Evolutionary conservation across 2,797 vertebrate genomes (phyloP).

Genomic region (Chromis chromis): DNA sequence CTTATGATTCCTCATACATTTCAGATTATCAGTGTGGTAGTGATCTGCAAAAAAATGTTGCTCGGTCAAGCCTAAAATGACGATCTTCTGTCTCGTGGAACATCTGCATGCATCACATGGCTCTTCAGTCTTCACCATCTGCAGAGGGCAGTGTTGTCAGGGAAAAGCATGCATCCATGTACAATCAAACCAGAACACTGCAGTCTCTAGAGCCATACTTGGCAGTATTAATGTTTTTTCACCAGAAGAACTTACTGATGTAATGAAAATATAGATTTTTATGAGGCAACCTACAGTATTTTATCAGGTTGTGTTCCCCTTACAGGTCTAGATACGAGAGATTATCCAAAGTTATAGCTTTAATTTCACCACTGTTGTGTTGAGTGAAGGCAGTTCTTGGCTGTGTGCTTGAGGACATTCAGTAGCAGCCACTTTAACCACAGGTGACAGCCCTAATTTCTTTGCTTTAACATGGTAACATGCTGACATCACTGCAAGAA

Average conservation of each 20-base stretch:
- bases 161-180: neutral
- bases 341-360: neutral
- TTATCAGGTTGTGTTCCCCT: neutral
- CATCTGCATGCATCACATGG: neutral
- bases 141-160: slow-evolving; percentile 61
- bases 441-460: neutral
- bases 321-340: neutral
- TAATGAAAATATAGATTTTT: neutral
- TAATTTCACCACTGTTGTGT: neutral
- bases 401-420: neutral
- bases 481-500: neutral
- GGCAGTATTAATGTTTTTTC: neutral
- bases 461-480: neutral
- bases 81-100: neutral
- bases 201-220: neutral
- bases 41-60: neutral
- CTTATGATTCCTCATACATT: neutral
- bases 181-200: neutral
- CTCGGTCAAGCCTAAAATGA: neutral
- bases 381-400: neutral
- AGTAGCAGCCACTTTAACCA: neutral
- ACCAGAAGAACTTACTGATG: neutral
- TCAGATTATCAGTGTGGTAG: neutral
- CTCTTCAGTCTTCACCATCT: slow-evolving; percentile 21
- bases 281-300: neutral